Conservation (phyloP, 2,797 vertebrate species). For the Typhlichthys eigenmanni region DNA sequence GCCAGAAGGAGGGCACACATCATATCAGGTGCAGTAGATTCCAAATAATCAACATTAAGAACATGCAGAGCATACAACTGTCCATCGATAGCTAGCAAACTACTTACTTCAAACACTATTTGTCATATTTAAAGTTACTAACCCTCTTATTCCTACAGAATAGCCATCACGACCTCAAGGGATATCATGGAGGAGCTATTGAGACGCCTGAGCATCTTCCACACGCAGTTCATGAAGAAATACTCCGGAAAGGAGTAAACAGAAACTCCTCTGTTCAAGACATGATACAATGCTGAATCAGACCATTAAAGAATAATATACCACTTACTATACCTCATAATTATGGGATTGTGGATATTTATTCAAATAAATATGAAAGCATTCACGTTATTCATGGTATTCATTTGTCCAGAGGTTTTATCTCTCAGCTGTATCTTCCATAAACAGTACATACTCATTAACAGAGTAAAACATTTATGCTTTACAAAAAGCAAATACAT, state of each 20-base stretch:
- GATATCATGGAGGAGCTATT: conserved; percentile 59
- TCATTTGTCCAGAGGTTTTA: conserved; percentile 3
- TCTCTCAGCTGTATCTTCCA: background rate
- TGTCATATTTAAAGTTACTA: no score
- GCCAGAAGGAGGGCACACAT: conserved; percentile 67
- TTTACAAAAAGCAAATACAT: conserved; percentile 36
- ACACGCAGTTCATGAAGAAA: conserved; percentile 63
- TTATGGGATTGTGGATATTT: conserved; percentile 15
- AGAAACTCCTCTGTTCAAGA: background rate
- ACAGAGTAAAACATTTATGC: conserved; percentile 39
- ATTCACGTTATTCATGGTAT: background rate
- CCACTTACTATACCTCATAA: background rate
- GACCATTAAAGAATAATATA: background rate
- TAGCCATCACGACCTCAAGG: conserved; percentile 26
- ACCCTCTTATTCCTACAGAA: no score
- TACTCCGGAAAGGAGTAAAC: conserved; percentile 37
- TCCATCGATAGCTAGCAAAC: no score
- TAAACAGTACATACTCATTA: conserved; percentile 25
- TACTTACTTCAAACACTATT: no score
- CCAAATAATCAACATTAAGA: no score
- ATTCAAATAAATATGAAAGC: conserved; percentile 38
- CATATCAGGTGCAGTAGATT: conserved; percentile 73
- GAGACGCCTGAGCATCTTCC: conserved; percentile 60
- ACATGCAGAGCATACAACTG: no score
- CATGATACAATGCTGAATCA: background rate